Conservation (phyloP, 1,140 invertebrate species). For the Eriocheir sinensis region DNA sequence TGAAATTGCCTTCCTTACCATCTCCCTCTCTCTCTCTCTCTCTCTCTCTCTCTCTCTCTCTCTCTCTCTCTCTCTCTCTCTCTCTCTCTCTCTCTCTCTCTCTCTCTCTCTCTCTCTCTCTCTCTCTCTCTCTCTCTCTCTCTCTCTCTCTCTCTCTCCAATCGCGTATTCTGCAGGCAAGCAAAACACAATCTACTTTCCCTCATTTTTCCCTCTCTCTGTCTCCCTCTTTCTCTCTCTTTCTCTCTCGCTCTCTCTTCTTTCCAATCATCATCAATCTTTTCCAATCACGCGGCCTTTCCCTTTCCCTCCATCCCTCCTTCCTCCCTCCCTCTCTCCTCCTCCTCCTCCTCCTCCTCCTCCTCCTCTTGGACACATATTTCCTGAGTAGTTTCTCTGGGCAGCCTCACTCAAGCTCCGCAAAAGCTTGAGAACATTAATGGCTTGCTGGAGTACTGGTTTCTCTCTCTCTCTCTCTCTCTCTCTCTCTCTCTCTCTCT, state of each 20-base stretch:
- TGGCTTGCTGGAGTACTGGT: not conserved
- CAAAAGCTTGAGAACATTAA: not conserved
- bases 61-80: conserved; percentile 22
- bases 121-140: not conserved
- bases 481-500: conserved; percentile 22
- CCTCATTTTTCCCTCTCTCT: not conserved
- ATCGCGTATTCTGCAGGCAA: not conserved
- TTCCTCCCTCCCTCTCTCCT: not conserved
- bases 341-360: not conserved
- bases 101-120: not conserved
- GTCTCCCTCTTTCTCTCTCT: not conserved
- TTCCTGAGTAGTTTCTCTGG: not conserved
- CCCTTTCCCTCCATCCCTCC: not conserved
- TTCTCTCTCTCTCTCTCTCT: not conserved
- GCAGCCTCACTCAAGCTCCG: not conserved
- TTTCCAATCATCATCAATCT: conserved; percentile 25
- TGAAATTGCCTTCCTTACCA: not conserved
- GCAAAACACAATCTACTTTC: not conserved
- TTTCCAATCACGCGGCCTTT: not conserved
- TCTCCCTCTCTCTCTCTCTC: not conserved
- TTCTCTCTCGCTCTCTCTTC: not conserved
- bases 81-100: not conserved
- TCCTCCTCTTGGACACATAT: not conserved
- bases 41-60: conserved; percentile 7
- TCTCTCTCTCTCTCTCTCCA: not conserved